These are phyloP conservation scores for Lycocerus yunnanus DNA, from an alignment of 2,888 invertebrate genomes.

Conservation along the genomic window DNA sequence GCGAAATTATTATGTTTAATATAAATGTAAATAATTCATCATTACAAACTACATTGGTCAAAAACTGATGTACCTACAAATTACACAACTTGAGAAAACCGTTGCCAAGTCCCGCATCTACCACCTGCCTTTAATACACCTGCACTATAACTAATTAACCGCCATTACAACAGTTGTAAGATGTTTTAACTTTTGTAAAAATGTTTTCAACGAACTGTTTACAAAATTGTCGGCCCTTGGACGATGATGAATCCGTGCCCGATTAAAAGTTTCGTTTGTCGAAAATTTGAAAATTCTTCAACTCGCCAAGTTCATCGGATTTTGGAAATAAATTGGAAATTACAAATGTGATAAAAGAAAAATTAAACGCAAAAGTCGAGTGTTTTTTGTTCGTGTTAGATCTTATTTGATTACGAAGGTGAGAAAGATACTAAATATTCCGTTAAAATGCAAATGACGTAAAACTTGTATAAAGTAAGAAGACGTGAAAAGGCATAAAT, in stretches of 20 bases:
- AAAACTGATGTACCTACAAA: constrained; percentile 13
- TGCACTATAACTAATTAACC: constrained; percentile 25
- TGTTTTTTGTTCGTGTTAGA: constrained; percentile 1
- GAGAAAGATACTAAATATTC: constrained; percentile 20
- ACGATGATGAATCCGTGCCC: neutral
- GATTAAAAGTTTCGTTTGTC: neutral
- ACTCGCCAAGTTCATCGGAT: too few species aligned
- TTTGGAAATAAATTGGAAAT: neutral
- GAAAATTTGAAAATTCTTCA: neutral
- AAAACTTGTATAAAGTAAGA: constrained; percentile 17
- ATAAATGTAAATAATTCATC: constrained; percentile 23
- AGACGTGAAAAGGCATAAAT: constrained; percentile 14
- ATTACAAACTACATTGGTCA: constrained; percentile 13
- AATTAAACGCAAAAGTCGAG: neutral
- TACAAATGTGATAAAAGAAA: neutral
- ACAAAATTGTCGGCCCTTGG: neutral
- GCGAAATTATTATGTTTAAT: neutral
- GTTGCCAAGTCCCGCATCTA: constrained; percentile 24
- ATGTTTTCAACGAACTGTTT: neutral
- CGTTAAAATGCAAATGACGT: constrained; percentile 27
- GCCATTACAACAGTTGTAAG: constrained; percentile 22
- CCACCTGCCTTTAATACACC: constrained; percentile 29
- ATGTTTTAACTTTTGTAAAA: neutral
- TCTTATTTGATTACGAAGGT: constrained; percentile 16
- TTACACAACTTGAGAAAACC: constrained; percentile 24